phyloP scores from a whole-genome alignment of 1,140 invertebrate genomes.

The Potamilus streckersoni region DNA sequence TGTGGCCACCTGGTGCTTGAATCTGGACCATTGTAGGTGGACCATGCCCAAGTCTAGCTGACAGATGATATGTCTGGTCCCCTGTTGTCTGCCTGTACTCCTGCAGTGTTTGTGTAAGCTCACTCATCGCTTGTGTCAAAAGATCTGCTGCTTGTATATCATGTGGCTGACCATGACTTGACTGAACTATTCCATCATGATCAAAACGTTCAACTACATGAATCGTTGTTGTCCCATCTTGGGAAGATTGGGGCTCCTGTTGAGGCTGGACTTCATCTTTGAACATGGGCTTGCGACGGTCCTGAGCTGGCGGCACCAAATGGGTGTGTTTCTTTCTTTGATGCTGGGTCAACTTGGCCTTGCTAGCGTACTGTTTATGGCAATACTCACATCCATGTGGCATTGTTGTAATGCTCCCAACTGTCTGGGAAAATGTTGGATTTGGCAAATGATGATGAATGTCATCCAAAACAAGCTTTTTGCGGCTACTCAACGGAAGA shows the following conservation, averaged over 20 bases:
- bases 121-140: slow-evolving; percentile 69
- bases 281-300: slow-evolving; percentile 9
- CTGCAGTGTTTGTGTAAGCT: slow-evolving; percentile 62
- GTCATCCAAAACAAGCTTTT: slow-evolving; percentile 54
- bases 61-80: slow-evolving; percentile 20
- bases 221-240: slow-evolving; percentile 26
- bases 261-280: slow-evolving; percentile 25
- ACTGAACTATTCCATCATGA: slow-evolving; percentile 8
- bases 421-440: slow-evolving; percentile 78
- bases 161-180: slow-evolving; percentile 30
- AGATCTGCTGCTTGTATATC: slow-evolving; percentile 62
- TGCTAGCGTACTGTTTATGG: slow-evolving; percentile 84
- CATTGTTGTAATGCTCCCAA: slow-evolving; percentile 79
- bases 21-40: slow-evolving; percentile 53
- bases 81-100: slow-evolving; percentile 52
- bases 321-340: slow-evolving; percentile 81
- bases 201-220: slow-evolving; percentile 50
- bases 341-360: slow-evolving; percentile 82
- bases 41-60: slow-evolving; percentile 36
- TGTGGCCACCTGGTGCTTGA: slow-evolving; percentile 38
- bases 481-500: slow-evolving; percentile 72
- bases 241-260: slow-evolving; percentile 13
- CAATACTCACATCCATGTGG: slow-evolving; percentile 85
- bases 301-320: slow-evolving; percentile 56
- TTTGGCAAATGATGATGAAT: slow-evolving; percentile 44